phyloP scores from a whole-genome alignment of 2,797 vertebrate genomes.

The Delichon dasypus region DNA sequence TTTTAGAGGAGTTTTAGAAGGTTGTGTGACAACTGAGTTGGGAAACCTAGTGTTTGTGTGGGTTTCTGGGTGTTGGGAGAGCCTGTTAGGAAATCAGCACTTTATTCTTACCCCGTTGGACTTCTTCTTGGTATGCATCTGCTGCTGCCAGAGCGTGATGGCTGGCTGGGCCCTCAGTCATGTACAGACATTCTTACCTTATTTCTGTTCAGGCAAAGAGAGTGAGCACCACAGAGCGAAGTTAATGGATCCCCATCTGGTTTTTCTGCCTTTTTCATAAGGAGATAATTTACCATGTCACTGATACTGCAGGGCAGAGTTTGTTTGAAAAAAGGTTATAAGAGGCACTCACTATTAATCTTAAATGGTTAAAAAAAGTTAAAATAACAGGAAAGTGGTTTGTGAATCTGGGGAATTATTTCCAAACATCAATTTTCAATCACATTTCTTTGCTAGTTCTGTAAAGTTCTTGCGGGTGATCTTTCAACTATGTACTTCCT shows the following conservation, averaged over 20 bases:
- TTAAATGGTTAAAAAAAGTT: background rate
- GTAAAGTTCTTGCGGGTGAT: background rate
- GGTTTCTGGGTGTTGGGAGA: background rate
- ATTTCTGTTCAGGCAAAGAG: background rate
- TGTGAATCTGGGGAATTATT: background rate
- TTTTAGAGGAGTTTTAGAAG: background rate
- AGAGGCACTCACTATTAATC: background rate
- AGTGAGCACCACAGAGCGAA: background rate
- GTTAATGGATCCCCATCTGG: background rate
- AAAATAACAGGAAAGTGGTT: background rate
- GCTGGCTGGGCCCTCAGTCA: background rate
- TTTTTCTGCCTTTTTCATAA: background rate
- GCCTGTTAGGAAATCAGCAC: background rate
- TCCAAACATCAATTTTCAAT: background rate
- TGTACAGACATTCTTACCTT: background rate
- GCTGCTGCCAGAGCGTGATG: background rate
- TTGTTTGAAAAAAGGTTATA: background rate
- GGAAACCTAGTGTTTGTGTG: background rate
- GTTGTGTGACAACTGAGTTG: background rate
- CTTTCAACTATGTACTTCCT: background rate
- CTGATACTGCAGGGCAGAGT: fast-evolving
- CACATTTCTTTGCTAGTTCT: background rate
- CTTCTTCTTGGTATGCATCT: background rate
- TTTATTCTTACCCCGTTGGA: background rate
- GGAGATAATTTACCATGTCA: background rate